Evolutionary conservation across 2,888 invertebrate genomes (phyloP).

Genomic region (Coelopa pilipes): DNA sequence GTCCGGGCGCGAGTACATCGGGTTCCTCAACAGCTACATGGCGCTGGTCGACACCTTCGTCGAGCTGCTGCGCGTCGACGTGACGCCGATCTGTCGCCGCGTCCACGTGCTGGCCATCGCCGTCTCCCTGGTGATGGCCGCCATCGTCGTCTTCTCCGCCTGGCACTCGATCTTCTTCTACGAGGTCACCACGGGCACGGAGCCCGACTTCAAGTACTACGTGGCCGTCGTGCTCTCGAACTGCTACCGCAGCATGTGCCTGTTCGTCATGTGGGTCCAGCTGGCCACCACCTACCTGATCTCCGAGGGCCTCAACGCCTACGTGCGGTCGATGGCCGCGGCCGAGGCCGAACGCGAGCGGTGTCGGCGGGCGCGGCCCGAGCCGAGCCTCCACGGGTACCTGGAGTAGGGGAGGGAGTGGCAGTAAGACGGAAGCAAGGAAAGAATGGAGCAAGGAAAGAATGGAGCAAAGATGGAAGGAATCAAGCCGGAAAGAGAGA

Average conservation of each 20-base stretch:
- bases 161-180: slow-evolving; percentile 51
- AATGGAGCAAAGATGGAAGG: no score
- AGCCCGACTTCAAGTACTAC: slow-evolving; percentile 44
- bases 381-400: no score
- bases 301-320: slow-evolving; percentile 44
- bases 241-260: slow-evolving; percentile 48
- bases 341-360: no score
- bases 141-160: slow-evolving; percentile 40
- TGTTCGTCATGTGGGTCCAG: slow-evolving; percentile 46
- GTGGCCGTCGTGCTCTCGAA: slow-evolving; percentile 46
- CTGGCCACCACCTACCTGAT: slow-evolving; percentile 43
- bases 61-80: slow-evolving; percentile 43
- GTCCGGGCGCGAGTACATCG: slow-evolving; percentile 33
- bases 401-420: no score
- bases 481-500: no score
- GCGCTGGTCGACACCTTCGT: slow-evolving; percentile 39
- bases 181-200: slow-evolving; percentile 42
- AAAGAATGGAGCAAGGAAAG: no score
- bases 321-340: no score
- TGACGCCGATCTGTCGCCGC: slow-evolving; percentile 37
- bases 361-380: no score
- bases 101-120: slow-evolving; percentile 34
- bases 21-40: slow-evolving; percentile 42
- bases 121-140: not conserved
- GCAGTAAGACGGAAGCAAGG: no score